Base-by-base conservation (phyloP, 2,113 vertebrate genomes). In the Apistogramma diplotaenia region DNA sequence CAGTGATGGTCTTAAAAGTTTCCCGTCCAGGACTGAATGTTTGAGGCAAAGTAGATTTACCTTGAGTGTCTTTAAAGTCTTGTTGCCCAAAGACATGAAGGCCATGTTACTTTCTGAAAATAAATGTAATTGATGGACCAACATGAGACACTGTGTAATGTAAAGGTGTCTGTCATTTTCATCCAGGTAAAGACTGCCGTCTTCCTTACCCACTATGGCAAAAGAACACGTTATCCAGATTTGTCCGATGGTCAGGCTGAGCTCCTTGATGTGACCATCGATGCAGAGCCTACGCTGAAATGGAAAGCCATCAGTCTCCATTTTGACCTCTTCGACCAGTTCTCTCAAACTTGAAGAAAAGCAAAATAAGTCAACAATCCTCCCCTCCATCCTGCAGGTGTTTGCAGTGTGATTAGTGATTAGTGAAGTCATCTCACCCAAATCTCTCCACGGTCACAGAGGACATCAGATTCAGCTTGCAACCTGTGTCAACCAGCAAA, bases 31-130 rank as follows among this genome's bases (percentile, higher is more conserved):
- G 62, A 49, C 18, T 71, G 54, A 6, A 15, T 35, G 8, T 8
- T 61, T 10, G 37, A 40, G 16, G 43, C 40, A 70, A 12, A 25
- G 10, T 3, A 85, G 10, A 25, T 86, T 82, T 96, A 98, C 97
- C 96, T 97, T 97, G 78, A 97, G 91, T 71, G 95, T 95, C 85
- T 94, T 96, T 72, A 98, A 91, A 8, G 96, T 96, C 91, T 96
- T 96, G 78, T 93, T 93, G 53, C 97, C 97, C 70, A 98, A 93
- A 5, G 96, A 96, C 80, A 97, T 94, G 74, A 91, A 91, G 61
- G 94, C 93, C 83, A 95, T 94, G 6, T 85, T 93, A 67, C 95
- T 95, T 78, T 97, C 97, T 98, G 93, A 74, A 94, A 91, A 84
- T 18, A 74, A 6, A 79, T 33, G 2, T n/a, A 19, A 73, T 27